Percentiles rank a stretch among this genome's conserved stretches.
These are phyloP conservation scores for Terebella lapidaria DNA, from an alignment of 2,888 invertebrate genomes.

Conservation along the genomic window DNA sequence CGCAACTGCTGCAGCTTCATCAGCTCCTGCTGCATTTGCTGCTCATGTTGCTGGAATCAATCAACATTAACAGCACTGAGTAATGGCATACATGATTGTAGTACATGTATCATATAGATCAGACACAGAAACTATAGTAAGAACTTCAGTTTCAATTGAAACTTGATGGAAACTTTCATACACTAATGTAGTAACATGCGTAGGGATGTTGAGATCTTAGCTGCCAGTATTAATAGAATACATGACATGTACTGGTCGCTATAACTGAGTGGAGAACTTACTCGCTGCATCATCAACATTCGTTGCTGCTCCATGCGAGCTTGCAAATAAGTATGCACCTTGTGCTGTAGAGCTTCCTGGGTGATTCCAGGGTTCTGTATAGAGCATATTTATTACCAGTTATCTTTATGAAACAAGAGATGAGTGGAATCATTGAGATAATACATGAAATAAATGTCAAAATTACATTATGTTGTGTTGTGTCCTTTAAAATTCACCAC, in stretches of 20 bases:
- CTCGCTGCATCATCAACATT: neutral
- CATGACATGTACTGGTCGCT: neutral
- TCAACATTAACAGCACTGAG: too few relatives aligned
- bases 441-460: neutral
- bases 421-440: too few relatives aligned
- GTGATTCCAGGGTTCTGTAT: neutral
- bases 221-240: neutral
- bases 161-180: neutral
- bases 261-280: neutral
- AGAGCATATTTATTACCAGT: neutral
- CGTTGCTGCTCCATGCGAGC: neutral
- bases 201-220: neutral
- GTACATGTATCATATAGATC: too few relatives aligned
- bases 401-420: too few relatives aligned
- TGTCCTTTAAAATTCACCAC: neutral
- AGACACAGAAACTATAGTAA: too few relatives aligned
- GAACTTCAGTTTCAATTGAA: neutral
- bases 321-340: neutral
- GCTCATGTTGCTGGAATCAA: neutral
- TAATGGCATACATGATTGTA: too few relatives aligned
- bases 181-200: too few relatives aligned
- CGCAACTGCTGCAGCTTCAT: constrained; percentile 1
- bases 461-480: neutral
- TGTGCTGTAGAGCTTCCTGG: neutral
- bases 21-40: neutral